Conservation (phyloP, 1,140 invertebrate genomes). For the Cyrtorhinus lividipennis region DNA sequence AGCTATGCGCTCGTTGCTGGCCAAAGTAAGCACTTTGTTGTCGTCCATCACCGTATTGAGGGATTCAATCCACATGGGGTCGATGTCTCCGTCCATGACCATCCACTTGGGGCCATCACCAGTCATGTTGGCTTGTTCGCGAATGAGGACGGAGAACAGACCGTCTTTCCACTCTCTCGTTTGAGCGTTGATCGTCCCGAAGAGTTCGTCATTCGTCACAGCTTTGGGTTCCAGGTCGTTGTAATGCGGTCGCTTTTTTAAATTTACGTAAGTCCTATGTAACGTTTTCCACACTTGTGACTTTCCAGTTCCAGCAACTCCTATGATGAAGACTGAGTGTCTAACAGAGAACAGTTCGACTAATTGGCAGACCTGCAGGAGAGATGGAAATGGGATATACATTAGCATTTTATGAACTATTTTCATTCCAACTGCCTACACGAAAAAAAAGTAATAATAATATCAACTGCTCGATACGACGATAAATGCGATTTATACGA, state of each 20-base stretch:
- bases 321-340: slow-evolving; percentile 88
- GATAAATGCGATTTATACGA: too few relatives aligned
- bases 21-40: slow-evolving; percentile 76
- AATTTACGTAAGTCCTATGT: slow-evolving; percentile 61
- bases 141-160: slow-evolving; percentile 82
- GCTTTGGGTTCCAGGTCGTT: slow-evolving; percentile 91
- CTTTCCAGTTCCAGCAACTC: slow-evolving; percentile 86
- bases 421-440: too few relatives aligned
- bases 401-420: too few relatives aligned
- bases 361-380: slow-evolving; percentile 69
- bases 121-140: slow-evolving; percentile 77
- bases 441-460: too few relatives aligned
- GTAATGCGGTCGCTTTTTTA: slow-evolving; percentile 65
- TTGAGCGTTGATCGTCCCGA: slow-evolving; percentile 86
- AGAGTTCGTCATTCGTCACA: slow-evolving; percentile 89
- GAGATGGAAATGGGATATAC: neutral
- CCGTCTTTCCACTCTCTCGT: slow-evolving; percentile 96
- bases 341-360: slow-evolving; percentile 83
- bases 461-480: too few relatives aligned
- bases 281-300: slow-evolving; percentile 85
- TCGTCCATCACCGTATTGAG: slow-evolving; percentile 79
- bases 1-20: slow-evolving; percentile 88
- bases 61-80: slow-evolving; percentile 96
- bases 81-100: slow-evolving; percentile 89
- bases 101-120: slow-evolving; percentile 89